phyloP scores from a whole-genome alignment of 2,113 vertebrate species.

The Etia nguti region DNA sequence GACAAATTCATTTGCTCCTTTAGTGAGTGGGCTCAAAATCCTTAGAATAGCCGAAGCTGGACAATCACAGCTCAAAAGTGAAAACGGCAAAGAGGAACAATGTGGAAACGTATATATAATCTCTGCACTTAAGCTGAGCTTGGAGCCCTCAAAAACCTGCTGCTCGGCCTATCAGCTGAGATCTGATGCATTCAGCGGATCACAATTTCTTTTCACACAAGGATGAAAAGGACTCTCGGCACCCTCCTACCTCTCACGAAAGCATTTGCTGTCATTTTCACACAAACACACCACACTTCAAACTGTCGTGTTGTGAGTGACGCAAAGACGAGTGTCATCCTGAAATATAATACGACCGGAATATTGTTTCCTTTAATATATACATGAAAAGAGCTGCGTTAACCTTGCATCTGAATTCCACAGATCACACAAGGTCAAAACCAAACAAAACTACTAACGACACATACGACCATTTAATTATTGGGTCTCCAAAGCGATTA shows the following conservation, averaged over 20 bases:
- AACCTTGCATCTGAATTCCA: neutral
- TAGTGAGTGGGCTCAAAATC: rapidly evolving
- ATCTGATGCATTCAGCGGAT: conserved; percentile 17
- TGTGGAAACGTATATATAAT: neutral
- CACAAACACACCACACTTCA: conserved; percentile 45
- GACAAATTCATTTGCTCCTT: neutral
- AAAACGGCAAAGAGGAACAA: neutral
- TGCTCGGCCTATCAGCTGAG: conserved; percentile 9
- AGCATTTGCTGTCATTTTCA: conserved; percentile 45
- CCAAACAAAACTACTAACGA: neutral
- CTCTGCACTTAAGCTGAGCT: neutral
- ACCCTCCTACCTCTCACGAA: conserved; percentile 33
- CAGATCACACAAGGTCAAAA: neutral
- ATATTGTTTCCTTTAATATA: conserved; percentile 2
- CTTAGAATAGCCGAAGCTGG: neutral
- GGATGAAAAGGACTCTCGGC: conserved; percentile 20
- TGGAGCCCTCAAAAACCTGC: conserved; percentile 19
- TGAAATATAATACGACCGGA: conserved; percentile 28
- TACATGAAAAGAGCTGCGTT: conserved; percentile 21
- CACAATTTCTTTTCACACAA: conserved; percentile 22
- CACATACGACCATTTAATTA: neutral
- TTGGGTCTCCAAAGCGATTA: neutral
- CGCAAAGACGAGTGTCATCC: conserved; percentile 42
- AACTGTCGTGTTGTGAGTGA: conserved; percentile 46
- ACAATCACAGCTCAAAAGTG: neutral